Conservation (phyloP, 2,113 vertebrate species). For the Cyphomyrus plagiostoma region DNA sequence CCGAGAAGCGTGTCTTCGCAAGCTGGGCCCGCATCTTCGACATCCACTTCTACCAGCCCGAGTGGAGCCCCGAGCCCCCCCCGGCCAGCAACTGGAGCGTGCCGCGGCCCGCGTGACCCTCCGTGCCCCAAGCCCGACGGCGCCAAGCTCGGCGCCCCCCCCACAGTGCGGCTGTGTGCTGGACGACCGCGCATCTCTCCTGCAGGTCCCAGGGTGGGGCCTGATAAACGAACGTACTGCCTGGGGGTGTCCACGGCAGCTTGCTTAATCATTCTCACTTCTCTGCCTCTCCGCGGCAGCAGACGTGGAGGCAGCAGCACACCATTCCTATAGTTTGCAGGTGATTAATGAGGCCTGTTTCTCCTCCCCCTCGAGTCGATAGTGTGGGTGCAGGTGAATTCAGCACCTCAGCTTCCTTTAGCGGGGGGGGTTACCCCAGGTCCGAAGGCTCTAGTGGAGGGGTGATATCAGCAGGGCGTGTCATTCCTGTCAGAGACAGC, state of each 20-base stretch:
- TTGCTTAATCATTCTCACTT: background rate
- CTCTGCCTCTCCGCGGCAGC: background rate
- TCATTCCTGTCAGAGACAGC: background rate
- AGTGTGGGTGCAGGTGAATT: background rate
- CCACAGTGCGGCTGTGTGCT: background rate
- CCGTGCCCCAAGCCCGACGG: background rate
- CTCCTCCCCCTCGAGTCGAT: constrained; percentile 3
- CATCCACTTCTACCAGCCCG: constrained; percentile 92
- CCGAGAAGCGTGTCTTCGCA: constrained; percentile 91
- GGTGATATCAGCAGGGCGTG: background rate
- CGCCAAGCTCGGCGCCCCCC: background rate
- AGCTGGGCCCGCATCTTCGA: constrained; percentile 89
- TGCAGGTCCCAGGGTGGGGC: background rate
- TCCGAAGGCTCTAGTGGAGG: background rate
- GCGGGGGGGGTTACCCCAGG: background rate
- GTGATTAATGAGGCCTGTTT: constrained; percentile 16
- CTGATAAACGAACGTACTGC: background rate
- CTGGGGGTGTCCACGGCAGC: background rate
- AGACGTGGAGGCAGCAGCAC: background rate
- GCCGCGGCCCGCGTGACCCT: constrained; percentile 39
- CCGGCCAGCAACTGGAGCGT: constrained; percentile 43
- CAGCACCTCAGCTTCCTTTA: background rate
- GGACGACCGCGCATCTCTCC: background rate
- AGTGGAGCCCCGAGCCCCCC: constrained; percentile 78
- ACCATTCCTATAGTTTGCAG: constrained; percentile 22